phyloP scores from a whole-genome alignment of 2,113 vertebrate species.

The Athene noctua region DNA sequence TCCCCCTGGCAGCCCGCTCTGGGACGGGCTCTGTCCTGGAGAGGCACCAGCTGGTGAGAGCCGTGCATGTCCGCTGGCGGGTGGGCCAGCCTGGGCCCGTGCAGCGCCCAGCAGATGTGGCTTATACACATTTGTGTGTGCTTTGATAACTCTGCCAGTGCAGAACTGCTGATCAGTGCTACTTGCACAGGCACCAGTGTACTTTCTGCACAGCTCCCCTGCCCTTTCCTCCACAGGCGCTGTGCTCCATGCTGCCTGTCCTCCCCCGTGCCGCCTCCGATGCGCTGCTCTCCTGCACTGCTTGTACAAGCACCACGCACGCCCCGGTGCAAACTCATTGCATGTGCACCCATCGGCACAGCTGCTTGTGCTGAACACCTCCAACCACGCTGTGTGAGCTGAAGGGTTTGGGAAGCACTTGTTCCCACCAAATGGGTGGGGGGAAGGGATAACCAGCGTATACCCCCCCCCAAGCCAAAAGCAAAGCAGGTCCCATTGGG shows the following conservation, averaged over 20 bases:
- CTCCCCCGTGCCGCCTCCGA: accelerated
- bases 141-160: not conserved
- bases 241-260: not conserved
- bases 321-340: not conserved
- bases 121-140: accelerated
- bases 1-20: not conserved
- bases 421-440: not conserved
- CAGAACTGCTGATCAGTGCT: accelerated
- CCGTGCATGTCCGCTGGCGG: accelerated
- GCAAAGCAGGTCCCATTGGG: not conserved
- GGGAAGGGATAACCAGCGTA: not conserved
- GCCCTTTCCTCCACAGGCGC: not conserved
- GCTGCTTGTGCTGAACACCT: not conserved
- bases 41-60: not conserved
- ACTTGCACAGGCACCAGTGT: accelerated
- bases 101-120: not conserved
- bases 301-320: not conserved
- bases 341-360: accelerated
- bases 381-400: accelerated
- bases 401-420: not conserved
- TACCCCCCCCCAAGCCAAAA: not conserved
- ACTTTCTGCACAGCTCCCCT: not conserved
- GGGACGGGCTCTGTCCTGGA: not conserved
- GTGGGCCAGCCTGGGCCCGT: accelerated
- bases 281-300: accelerated